Evolutionary conservation across 2,797 vertebrate species (phyloP).

Genomic region (Scomberomorus guttatus): DNA sequence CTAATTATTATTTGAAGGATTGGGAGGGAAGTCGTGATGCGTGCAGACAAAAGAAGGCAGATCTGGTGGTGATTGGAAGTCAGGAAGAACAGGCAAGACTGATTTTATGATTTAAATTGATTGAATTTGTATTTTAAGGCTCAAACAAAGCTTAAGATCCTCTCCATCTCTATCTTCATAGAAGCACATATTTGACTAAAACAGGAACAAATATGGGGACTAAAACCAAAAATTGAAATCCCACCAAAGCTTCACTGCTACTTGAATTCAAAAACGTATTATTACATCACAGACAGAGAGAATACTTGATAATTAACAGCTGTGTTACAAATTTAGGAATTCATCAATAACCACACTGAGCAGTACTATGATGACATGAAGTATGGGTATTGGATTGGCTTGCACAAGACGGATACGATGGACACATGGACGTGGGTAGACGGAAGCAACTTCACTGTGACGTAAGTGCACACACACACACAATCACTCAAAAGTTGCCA

Average conservation of each 20-base stretch:
- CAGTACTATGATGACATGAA: rapidly evolving
- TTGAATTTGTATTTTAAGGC: neutral
- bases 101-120: neutral
- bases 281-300: too few species aligned
- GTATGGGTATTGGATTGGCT: slow-evolving; percentile 80
- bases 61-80: slow-evolving; percentile 74
- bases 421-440: slow-evolving; percentile 59
- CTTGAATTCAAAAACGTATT: neutral
- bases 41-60: slow-evolving; percentile 7
- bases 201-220: too few species aligned
- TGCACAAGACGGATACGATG: rapidly evolving
- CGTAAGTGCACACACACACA: slow-evolving; percentile 40
- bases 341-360: slow-evolving; percentile 69
- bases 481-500: neutral
- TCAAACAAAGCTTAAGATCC: neutral
- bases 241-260: neutral
- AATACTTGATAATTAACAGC: neutral
- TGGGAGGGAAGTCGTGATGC: slow-evolving; percentile 11
- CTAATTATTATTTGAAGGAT: rapidly evolving
- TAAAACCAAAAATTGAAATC: too few species aligned
- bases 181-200: too few species aligned
- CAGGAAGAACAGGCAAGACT: slow-evolving; percentile 74
- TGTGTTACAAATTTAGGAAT: slow-evolving; percentile 67
- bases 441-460: slow-evolving; percentile 39
- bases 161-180: too few species aligned